phyloP scores from a whole-genome alignment of 2,888 invertebrate species.

The Lepidochrysops patricia region DNA sequence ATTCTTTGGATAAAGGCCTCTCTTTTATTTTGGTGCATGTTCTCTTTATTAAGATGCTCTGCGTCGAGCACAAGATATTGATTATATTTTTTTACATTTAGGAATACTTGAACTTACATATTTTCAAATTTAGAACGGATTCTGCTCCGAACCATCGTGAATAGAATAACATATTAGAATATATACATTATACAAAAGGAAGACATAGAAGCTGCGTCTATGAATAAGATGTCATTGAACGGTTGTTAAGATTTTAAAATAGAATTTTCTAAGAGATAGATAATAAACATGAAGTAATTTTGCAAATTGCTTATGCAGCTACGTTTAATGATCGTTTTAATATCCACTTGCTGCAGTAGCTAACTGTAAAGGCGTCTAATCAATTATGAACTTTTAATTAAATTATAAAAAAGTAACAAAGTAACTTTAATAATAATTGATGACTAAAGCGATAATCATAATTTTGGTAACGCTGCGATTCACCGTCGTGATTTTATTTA shows the following conservation, averaged over 20 bases:
- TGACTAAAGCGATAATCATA: background rate
- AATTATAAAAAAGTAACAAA: no score
- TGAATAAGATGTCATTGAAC: background rate
- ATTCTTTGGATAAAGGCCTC: background rate
- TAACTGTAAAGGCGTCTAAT: background rate
- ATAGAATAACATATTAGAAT: no score
- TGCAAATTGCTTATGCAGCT: background rate
- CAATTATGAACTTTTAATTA: no score
- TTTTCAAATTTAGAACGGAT: no score
- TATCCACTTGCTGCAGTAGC: background rate
- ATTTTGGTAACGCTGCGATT: background rate
- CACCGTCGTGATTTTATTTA: background rate
- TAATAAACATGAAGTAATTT: background rate
- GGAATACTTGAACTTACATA: no score
- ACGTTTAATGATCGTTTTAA: background rate
- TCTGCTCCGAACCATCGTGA: no score
- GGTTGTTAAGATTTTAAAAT: background rate
- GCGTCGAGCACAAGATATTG: no score
- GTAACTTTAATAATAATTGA: background rate
- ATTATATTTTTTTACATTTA: no score
- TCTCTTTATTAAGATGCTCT: background rate
- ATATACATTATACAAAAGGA: background rate
- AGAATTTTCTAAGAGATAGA: background rate
- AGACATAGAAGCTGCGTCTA: background rate
- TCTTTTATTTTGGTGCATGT: background rate